Conservation (phyloP, 2,888 invertebrate genomes). For the Xestoiulus laeticollis region DNA sequence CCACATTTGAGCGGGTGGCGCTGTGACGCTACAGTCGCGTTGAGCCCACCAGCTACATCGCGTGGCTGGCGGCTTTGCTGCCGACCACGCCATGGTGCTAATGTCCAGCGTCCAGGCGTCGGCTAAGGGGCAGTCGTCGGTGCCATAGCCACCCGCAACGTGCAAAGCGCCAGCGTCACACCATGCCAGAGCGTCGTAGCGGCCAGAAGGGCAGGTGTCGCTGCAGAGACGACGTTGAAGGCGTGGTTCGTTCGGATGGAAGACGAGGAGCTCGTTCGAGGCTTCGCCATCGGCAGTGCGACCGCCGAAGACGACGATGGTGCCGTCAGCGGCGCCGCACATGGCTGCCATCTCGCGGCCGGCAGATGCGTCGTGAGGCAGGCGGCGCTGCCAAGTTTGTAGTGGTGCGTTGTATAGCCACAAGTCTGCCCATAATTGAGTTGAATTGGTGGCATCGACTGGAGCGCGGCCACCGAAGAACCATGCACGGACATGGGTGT, state of each 20-base stretch:
- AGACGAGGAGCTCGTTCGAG: not conserved
- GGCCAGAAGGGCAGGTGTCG: not conserved
- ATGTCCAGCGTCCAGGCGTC: constrained; percentile 49
- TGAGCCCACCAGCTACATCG: too few relatives aligned
- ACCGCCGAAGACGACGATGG: constrained; percentile 46
- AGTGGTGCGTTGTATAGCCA: constrained; percentile 13
- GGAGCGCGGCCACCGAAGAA: constrained; percentile 49
- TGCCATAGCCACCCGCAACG: constrained; percentile 7
- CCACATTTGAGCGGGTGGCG: constrained; percentile 35
- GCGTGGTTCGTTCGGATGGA: not conserved
- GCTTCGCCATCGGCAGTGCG: not conserved
- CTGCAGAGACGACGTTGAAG: not conserved
- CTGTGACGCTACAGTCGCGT: not conserved
- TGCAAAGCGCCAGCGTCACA: constrained; percentile 12
- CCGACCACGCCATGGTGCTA: not conserved
- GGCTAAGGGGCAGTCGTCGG: not conserved
- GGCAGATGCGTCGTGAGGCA: not conserved
- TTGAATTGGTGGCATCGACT: not conserved
- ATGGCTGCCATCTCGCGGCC: constrained; percentile 36
- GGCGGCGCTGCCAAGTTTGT: not conserved
- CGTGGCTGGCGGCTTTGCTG: not conserved
- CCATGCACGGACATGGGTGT: not conserved
- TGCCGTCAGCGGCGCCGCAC: constrained; percentile 4
- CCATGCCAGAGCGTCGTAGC: constrained; percentile 48
- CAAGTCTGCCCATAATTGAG: constrained; percentile 19